Conservation (phyloP, 2,797 vertebrate genomes). For the Oophaga sylvatica region DNA sequence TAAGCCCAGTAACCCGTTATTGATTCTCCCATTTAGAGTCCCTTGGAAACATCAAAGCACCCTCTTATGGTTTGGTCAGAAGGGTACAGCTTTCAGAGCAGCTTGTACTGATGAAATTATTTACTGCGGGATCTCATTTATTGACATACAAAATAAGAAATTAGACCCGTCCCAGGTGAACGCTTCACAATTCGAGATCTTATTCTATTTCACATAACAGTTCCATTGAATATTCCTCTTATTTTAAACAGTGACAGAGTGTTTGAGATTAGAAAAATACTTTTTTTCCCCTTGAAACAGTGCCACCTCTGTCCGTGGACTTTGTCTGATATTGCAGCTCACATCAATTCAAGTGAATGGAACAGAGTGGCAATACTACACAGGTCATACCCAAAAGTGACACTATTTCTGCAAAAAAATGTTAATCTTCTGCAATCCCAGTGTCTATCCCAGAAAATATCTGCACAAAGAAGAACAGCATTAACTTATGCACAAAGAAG, state of each 20-base stretch:
- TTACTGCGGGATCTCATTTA: constrained; percentile 28
- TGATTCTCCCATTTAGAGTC: constrained; percentile 42
- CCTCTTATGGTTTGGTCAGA: constrained; percentile 36
- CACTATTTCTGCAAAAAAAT: background rate
- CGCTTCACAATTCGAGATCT: background rate
- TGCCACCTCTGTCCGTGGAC: background rate
- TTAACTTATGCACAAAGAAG: background rate
- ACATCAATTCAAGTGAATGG: background rate
- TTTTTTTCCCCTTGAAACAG: background rate
- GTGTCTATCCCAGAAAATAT: too few relatives aligned
- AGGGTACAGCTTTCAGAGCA: background rate
- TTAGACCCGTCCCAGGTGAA: background rate
- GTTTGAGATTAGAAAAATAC: background rate
- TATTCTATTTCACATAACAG: background rate
- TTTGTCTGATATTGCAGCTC: background rate
- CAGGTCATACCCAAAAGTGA: background rate
- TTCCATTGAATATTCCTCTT: background rate
- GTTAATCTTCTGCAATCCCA: background rate
- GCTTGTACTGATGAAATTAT: constrained; percentile 35
- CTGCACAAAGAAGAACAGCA: background rate
- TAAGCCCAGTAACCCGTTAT: constrained; percentile 40
- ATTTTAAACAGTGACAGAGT: constrained; percentile 1
- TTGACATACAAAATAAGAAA: constrained; percentile 20
- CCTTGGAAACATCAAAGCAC: constrained; percentile 40
- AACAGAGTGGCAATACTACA: background rate